Base-by-base conservation (phyloP, 37 sponge, comb jelly and placozoan species). In the Bolinopsis microptera region DNA sequence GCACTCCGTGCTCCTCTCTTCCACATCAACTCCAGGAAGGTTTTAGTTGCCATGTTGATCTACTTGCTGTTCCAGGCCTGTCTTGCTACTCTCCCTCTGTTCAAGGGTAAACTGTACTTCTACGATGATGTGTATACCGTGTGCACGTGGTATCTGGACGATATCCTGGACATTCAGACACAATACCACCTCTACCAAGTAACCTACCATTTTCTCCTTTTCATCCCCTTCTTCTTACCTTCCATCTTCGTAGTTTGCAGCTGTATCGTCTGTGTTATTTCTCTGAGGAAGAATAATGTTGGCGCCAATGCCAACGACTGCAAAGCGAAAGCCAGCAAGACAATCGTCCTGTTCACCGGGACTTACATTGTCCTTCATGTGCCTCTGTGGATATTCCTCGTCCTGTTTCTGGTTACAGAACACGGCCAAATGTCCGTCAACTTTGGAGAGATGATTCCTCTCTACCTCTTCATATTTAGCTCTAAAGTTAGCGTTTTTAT, bases 121-220 rank as follows among this genome's bases (percentile, higher is more conserved):
- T 72, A 72, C 75, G 75, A 72, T 72, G 75, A 72, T 21, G 75
- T 72, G 13, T 72, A 72, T n/a, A 72, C 75, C 5, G 75, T 72
- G n/a, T 72, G 75, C 26, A 72, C 75, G 3, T 72, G 75, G 75
- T 30, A 72, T 72, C 31, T 72, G 18, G 75, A 72, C 18, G 31
- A 30, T 28, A 72, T 72, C 75, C 75, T 28, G 75, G 26, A 72
- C 75, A 30, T 28, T 30, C 2, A 72, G 26, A n/a, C 5, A 21
- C 26, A n/a, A 5, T n/a, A n/a, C 31, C 31, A n/a, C 18, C 75
- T 72, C 26, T 72, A 72, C 26, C 26, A 72, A 28, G 3, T 28
- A 72, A 72, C 75, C 13, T 72, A 30, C 31, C 75, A 72, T n/a
- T 72, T 72, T 28, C 75, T 72, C 26, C 26, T 72, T n/a, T 28